These are phyloP conservation scores for Sanderia malayensis DNA, from an alignment of 30 jellyfish, hydroid and myxozoan species.

Conservation along the genomic window DNA sequence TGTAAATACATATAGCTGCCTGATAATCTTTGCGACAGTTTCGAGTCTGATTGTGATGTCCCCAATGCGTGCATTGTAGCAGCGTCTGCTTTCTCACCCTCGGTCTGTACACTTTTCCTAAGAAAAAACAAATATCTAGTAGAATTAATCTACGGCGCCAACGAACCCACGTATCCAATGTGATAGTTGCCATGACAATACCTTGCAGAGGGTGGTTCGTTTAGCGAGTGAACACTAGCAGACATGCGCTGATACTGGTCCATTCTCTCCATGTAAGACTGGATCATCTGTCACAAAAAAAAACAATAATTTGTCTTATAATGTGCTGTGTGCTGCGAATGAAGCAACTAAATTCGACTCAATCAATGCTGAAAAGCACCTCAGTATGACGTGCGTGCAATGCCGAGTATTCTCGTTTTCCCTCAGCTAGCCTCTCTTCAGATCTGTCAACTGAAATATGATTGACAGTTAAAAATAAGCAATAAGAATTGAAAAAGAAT, in stretches of 20 bases:
- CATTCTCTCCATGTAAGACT: slow-evolving; percentile 91
- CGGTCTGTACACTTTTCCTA: background rate
- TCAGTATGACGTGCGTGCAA: slow-evolving; percentile 91
- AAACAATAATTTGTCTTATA: too few relatives aligned
- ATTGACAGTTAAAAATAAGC: too few relatives aligned
- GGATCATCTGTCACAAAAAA: slow-evolving; percentile 81
- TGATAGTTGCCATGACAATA: too few relatives aligned
- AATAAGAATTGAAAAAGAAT: too few relatives aligned
- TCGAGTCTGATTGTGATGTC: background rate
- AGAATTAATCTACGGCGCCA: too few relatives aligned
- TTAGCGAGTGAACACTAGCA: slow-evolving; percentile 25
- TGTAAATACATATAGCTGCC: background rate
- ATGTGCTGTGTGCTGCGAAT: too few relatives aligned
- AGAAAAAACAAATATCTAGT: background rate
- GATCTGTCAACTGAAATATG: slow-evolving; percentile 82
- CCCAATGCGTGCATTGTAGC: background rate
- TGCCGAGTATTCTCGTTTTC: slow-evolving; percentile 73
- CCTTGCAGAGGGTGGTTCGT: slow-evolving; percentile 24
- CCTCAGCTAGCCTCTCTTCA: slow-evolving; percentile 89
- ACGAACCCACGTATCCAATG: too few relatives aligned
- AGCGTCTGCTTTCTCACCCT: background rate
- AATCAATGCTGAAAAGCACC: slow-evolving; percentile 42
- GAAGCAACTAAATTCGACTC: background rate
- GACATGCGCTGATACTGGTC: slow-evolving; percentile 77
- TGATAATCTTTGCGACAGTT: background rate